phyloP scores from a whole-genome alignment of 2,797 vertebrate genomes.

The Poecilia wingei region DNA sequence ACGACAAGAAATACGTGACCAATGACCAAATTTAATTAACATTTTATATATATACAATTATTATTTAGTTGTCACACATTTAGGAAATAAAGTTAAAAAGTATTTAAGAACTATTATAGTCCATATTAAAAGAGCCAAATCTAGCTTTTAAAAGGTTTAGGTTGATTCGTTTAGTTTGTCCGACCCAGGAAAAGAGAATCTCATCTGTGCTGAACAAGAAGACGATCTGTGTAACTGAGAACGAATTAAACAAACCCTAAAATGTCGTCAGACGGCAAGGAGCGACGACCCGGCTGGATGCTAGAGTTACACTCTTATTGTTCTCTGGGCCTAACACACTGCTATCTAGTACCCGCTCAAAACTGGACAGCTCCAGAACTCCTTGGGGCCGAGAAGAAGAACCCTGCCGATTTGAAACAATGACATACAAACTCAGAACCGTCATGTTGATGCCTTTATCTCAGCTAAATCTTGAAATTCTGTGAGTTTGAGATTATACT shows the following conservation, averaged over 20 bases:
- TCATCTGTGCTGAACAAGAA: conserved; percentile 52
- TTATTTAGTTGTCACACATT: not conserved
- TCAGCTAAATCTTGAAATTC: not conserved
- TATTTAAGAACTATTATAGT: not conserved
- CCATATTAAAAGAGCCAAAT: not conserved
- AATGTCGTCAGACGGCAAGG: conserved; percentile 67
- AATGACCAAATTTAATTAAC: not conserved
- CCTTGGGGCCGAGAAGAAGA: conserved; percentile 9
- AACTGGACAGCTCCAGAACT: conserved; percentile 42
- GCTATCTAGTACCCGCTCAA: conserved; percentile 27
- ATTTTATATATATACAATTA: not conserved
- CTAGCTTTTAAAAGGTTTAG: not conserved
- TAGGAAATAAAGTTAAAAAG: not conserved
- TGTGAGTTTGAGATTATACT: not conserved
- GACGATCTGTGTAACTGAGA: conserved; percentile 75
- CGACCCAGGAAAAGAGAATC: conserved; percentile 11
- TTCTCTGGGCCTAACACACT: conserved; percentile 48
- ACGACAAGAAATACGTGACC: not conserved
- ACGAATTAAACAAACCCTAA: conserved; percentile 58
- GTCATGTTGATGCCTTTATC: not conserved
- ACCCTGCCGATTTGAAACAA: not conserved
- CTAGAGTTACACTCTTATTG: conserved; percentile 70
- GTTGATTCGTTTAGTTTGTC: not conserved
- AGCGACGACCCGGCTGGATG: conserved; percentile 54
- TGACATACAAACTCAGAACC: not conserved